These are phyloP conservation scores for Lepidonotus clava DNA, from an alignment of 2,888 invertebrate species.

Conservation along the genomic window DNA sequence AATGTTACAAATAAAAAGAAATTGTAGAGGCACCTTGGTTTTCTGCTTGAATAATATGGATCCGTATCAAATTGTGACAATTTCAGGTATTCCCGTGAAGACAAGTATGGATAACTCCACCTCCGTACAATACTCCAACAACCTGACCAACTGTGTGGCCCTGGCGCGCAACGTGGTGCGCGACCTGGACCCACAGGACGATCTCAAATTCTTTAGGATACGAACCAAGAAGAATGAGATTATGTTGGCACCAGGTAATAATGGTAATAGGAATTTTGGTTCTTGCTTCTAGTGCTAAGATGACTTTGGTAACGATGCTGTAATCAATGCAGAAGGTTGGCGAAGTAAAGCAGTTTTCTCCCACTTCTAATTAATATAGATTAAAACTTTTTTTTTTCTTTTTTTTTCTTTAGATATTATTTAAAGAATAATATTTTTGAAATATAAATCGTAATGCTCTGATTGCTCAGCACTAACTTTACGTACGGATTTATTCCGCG, in stretches of 20 bases:
- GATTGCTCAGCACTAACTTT: too few species aligned
- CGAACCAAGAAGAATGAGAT: slow-evolving; percentile 98
- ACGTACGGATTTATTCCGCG: too few species aligned
- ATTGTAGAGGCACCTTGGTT: too few species aligned
- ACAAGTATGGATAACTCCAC: slow-evolving; percentile 93
- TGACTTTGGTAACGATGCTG: not conserved
- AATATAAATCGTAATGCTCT: too few species aligned
- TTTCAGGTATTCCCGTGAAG: slow-evolving; percentile 81
- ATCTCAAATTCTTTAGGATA: slow-evolving; percentile 95
- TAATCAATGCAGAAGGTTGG: not conserved
- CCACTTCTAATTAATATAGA: not conserved
- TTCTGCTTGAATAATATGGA: too few species aligned
- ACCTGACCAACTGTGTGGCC: slow-evolving; percentile 93
- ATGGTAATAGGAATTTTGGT: not conserved
- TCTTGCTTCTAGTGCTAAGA: not conserved
- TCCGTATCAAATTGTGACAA: too few species aligned
- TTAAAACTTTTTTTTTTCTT: not conserved
- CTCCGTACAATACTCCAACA: slow-evolving; percentile 95
- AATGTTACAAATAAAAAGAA: too few species aligned
- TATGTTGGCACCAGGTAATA: slow-evolving; percentile 92
- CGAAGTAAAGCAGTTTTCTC: not conserved
- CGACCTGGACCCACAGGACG: slow-evolving; percentile 96
- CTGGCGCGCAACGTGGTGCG: slow-evolving; percentile 95
- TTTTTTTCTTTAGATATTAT: not conserved
- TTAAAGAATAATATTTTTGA: not conserved